These are phyloP conservation scores for Prunella strophiata DNA, from an alignment of 2,797 vertebrate species.

Conservation along the genomic window DNA sequence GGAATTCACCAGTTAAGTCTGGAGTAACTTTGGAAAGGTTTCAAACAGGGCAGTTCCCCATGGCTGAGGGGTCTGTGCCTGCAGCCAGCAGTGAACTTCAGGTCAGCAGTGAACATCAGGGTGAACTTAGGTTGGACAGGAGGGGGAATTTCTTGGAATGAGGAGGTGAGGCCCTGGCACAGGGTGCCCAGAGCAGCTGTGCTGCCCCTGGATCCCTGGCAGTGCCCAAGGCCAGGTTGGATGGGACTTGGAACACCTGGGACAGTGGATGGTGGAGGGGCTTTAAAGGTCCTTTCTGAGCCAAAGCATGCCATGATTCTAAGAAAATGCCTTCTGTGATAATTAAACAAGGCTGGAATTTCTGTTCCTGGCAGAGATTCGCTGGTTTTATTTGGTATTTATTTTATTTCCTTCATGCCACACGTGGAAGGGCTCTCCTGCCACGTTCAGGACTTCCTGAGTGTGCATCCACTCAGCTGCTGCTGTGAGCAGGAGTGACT, in stretches of 20 bases:
- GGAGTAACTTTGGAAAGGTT: neutral
- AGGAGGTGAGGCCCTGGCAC: fast-evolving
- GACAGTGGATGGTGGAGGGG: fast-evolving
- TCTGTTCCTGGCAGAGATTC: neutral
- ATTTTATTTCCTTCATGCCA: neutral
- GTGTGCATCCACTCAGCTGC: neutral
- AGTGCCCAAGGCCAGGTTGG: neutral
- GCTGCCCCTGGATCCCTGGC: neutral
- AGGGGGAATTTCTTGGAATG: neutral
- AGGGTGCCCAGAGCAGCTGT: neutral
- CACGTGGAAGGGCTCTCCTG: neutral
- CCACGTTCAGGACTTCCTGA: neutral
- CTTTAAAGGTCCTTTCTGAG: neutral
- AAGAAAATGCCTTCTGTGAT: neutral
- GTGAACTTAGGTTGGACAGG: neutral
- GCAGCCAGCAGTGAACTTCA: neutral
- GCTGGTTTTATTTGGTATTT: neutral
- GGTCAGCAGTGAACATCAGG: too few species aligned
- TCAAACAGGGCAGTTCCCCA: neutral
- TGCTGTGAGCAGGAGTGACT: slow-evolving; percentile 22
- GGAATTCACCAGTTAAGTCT: neutral
- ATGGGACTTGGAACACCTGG: neutral
- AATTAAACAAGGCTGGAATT: neutral
- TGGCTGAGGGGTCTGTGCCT: neutral
- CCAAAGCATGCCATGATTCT: fast-evolving